A percentile compares a stretch with the other conserved stretches of the same genome.
Evolutionary conservation across 1,140 invertebrate species (phyloP).

Genomic region (Octopus sinensis): DNA sequence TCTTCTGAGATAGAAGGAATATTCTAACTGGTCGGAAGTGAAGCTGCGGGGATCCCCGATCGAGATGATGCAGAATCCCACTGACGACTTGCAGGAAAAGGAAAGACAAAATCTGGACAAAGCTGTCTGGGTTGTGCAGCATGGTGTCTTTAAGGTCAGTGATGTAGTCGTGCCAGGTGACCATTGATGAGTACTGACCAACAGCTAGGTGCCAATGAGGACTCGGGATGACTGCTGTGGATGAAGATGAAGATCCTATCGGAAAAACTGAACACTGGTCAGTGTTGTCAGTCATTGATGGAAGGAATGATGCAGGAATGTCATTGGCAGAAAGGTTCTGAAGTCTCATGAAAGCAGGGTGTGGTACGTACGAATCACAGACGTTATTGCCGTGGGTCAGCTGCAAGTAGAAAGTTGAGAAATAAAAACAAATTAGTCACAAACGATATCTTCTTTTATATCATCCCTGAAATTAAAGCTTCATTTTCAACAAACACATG

Average conservation of each 20-base stretch:
- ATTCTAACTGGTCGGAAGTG: conserved; percentile 45
- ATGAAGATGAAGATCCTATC: conserved; percentile 41
- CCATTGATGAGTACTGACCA: conserved; percentile 43
- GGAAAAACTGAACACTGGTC: conserved; percentile 39
- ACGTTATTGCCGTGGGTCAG: not conserved
- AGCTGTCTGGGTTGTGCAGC: conserved; percentile 37
- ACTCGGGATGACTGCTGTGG: conserved; percentile 42
- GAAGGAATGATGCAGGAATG: conserved; percentile 46
- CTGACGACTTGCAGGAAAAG: conserved; percentile 45
- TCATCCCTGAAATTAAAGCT: too few species aligned
- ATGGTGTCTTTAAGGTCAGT: conserved; percentile 33
- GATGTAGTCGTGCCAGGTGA: conserved; percentile 41
- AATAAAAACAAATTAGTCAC: too few species aligned
- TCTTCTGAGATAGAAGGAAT: conserved; percentile 39
- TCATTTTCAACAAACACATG: too few species aligned
- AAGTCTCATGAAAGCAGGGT: conserved; percentile 13
- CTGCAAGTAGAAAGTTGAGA: not conserved
- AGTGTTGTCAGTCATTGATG: conserved; percentile 39
- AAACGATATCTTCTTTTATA: too few species aligned
- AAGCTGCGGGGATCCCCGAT: conserved; percentile 44
- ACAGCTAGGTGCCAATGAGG: conserved; percentile 32
- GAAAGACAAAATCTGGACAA: conserved; percentile 39
- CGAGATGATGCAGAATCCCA: conserved; percentile 49
- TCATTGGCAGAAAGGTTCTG: conserved; percentile 5
- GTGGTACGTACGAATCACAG: not conserved